phyloP scores from a whole-genome alignment of 2,113 vertebrate species.

The Junco hyemalis region DNA sequence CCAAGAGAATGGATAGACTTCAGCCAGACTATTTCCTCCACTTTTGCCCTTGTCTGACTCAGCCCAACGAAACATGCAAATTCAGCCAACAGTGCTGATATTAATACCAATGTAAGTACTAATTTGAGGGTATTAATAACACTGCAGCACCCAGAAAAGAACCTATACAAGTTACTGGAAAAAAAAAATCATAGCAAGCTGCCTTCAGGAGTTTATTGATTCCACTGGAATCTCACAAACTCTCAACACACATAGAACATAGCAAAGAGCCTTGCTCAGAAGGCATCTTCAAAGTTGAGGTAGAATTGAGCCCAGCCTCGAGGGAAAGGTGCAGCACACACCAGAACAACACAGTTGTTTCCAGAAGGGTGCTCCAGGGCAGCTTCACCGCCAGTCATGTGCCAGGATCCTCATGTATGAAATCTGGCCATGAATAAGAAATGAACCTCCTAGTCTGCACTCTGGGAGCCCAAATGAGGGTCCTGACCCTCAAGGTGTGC shows the following conservation, averaged over 20 bases:
- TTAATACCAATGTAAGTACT: not conserved
- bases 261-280: not conserved
- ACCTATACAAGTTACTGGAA: not conserved
- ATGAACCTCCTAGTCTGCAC: not conserved
- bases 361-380: not conserved
- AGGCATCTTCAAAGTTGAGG: not conserved
- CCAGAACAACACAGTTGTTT: not conserved
- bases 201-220: not conserved
- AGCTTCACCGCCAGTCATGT: not conserved
- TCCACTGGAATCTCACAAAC: not conserved
- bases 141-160: not conserved
- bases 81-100: not conserved
- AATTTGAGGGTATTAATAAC: not conserved
- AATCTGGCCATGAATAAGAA: not conserved
- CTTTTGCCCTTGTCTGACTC: not conserved
- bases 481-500: not conserved
- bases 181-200: not conserved
- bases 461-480: not conserved
- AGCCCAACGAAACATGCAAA: not conserved
- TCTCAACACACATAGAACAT: accelerated
- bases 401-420: not conserved
- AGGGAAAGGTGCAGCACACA: not conserved
- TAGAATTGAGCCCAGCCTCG: not conserved
- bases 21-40: not conserved
- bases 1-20: not conserved